phyloP scores from a whole-genome alignment of 2,888 invertebrate species.

The Ceramica pisi region DNA sequence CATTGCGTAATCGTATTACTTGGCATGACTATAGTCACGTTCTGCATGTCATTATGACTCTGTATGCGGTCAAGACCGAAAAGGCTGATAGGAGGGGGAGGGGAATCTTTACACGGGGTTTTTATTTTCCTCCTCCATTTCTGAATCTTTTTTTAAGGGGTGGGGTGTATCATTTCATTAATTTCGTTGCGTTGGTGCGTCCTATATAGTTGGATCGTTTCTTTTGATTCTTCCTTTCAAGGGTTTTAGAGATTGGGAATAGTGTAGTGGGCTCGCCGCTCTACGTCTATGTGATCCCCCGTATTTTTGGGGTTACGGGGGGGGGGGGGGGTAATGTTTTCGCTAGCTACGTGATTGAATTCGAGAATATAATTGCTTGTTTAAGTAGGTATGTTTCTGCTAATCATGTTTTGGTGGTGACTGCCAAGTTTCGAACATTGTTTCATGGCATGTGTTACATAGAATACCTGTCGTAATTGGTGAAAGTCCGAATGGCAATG shows the following conservation, averaged over 20 bases:
- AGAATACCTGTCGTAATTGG: neutral
- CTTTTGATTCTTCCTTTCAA: too few relatives aligned
- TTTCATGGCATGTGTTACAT: neutral
- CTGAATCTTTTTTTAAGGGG: too few relatives aligned
- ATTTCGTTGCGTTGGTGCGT: too few relatives aligned
- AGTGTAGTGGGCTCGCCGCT: too few relatives aligned
- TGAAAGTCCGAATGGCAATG: neutral
- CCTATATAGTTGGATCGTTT: too few relatives aligned
- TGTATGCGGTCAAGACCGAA: neutral
- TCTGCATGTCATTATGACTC: slow-evolving; percentile 20
- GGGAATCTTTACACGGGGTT: neutral
- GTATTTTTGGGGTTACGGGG: too few relatives aligned
- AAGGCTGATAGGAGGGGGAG: neutral
- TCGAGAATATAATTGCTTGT: neutral
- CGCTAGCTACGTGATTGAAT: neutral
- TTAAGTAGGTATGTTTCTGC: slow-evolving; percentile 1
- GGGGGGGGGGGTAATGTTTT: neutral
- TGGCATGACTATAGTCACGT: slow-evolving; percentile 40
- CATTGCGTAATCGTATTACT: slow-evolving; percentile 42
- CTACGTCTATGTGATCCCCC: too few relatives aligned
- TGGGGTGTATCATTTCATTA: too few relatives aligned
- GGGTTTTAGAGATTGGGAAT: too few relatives aligned
- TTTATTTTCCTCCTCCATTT: neutral
- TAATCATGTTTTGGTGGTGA: slow-evolving; percentile 23
- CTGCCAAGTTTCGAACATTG: slow-evolving; percentile 29